Evolutionary conservation across 2,797 vertebrate genomes (phyloP).

Genomic region (Aselliscus stoliczkanus): DNA sequence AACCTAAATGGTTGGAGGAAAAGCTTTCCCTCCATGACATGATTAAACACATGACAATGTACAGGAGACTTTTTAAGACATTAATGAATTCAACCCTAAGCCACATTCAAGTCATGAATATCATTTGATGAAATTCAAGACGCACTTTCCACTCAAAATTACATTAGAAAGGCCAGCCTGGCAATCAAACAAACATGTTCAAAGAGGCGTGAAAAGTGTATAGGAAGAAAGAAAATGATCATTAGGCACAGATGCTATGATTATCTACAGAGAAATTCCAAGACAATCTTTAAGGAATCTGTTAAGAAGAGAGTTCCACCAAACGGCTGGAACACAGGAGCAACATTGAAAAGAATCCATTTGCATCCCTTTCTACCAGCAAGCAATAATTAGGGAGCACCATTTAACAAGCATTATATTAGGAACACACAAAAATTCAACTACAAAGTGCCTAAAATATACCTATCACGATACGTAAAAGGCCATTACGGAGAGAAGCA

Average conservation of each 20-base stretch:
- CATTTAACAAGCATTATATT: neutral
- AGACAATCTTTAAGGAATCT: no score
- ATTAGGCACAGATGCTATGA: rapidly evolving
- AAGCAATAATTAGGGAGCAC: neutral
- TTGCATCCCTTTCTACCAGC: neutral
- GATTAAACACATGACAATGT: neutral
- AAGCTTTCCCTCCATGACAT: neutral
- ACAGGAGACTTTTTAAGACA: neutral
- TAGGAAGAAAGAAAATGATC: neutral
- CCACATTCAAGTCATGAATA: no score
- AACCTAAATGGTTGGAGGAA: neutral
- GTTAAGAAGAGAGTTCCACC: neutral
- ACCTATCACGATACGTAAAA: neutral
- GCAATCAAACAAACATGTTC: neutral
- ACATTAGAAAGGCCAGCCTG: rapidly evolving
- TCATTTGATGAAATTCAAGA: neutral
- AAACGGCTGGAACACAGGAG: neutral
- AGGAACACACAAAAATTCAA: neutral
- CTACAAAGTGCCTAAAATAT: neutral
- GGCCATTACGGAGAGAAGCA: neutral
- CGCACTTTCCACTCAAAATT: neutral
- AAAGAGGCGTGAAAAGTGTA: neutral
- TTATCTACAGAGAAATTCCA: neutral
- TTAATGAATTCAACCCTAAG: neutral
- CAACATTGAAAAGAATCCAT: neutral